Evolutionary conservation across 2,888 invertebrate species (phyloP).

Genomic region (Cosmia trapezina): DNA sequence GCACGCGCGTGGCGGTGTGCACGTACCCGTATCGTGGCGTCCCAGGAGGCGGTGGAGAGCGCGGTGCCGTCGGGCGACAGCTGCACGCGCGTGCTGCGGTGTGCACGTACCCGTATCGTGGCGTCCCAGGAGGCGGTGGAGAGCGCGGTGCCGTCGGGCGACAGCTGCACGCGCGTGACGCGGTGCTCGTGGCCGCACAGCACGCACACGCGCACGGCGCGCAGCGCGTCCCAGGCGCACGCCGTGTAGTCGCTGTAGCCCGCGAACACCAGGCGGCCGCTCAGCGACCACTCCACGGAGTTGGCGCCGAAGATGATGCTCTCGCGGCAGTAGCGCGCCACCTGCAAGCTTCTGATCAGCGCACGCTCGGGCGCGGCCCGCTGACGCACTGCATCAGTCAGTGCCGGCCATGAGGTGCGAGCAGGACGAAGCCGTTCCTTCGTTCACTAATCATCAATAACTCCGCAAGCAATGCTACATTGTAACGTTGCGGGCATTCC

Average conservation of each 20-base stretch:
- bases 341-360: no score
- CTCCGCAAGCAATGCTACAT: not conserved
- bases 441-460: not conserved
- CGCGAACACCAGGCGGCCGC: conserved; percentile 98
- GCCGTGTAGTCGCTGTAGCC: conserved; percentile 99
- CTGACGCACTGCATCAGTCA: no score
- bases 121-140: conserved; percentile 98
- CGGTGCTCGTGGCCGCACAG: conserved; percentile 99
- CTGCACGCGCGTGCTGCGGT: conserved; percentile 93
- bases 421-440: not conserved
- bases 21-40: conserved; percentile 3
- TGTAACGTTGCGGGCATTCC: not conserved
- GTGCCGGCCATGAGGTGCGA: not conserved
- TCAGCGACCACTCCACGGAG: conserved; percentile 99
- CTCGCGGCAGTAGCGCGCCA: conserved; percentile 98
- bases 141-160: conserved; percentile 99
- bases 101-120: conserved; percentile 90
- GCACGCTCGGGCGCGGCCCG: no score
- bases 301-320: conserved; percentile 99
- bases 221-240: conserved; percentile 99
- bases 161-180: conserved; percentile 97
- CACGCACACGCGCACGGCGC: conserved; percentile 96
- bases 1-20: not conserved
- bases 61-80: no score
- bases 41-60: conserved; percentile 89